Percentiles rank a stretch among this genome's conserved stretches.
phyloP scores from a whole-genome alignment of 2,888 invertebrate genomes.

The Amphiduros pacificus region DNA sequence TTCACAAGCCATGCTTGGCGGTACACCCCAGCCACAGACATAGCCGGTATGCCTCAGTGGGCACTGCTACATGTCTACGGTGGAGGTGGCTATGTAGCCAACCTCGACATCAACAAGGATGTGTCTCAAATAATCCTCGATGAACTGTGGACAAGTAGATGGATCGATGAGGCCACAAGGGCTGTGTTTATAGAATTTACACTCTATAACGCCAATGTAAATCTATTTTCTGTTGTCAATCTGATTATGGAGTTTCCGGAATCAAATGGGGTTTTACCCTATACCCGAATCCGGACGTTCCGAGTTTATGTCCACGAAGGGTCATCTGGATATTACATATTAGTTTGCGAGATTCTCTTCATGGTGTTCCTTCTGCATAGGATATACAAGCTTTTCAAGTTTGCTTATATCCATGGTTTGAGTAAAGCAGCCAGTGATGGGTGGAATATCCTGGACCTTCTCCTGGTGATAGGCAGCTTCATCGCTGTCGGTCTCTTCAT shows the following conservation, averaged over 20 bases:
- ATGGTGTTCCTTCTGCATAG: not conserved
- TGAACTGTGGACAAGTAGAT: not conserved
- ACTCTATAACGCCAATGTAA: not conserved
- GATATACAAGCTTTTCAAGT: not conserved
- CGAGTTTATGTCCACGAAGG: not conserved
- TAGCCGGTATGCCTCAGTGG: not conserved
- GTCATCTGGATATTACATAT: not conserved
- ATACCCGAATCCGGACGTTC: not conserved
- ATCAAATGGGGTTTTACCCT: not conserved
- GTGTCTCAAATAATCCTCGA: not conserved
- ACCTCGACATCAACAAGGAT: not conserved
- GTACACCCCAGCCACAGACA: not conserved
- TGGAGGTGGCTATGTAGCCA: not conserved
- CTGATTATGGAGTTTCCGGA: not conserved
- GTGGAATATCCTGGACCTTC: not conserved
- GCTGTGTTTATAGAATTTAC: not conserved
- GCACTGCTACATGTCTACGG: not conserved
- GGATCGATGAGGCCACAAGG: not conserved
- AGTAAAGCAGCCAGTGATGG: not conserved
- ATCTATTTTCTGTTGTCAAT: not conserved
- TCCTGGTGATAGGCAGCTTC: not conserved
- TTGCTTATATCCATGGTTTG: no score
- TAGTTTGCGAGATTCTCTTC: not conserved
- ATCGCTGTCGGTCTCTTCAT: not conserved
- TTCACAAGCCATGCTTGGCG: conserved; percentile 1